phyloP scores from a whole-genome alignment of 2,113 vertebrate species.

The Psammodynastes pulverulentus region DNA sequence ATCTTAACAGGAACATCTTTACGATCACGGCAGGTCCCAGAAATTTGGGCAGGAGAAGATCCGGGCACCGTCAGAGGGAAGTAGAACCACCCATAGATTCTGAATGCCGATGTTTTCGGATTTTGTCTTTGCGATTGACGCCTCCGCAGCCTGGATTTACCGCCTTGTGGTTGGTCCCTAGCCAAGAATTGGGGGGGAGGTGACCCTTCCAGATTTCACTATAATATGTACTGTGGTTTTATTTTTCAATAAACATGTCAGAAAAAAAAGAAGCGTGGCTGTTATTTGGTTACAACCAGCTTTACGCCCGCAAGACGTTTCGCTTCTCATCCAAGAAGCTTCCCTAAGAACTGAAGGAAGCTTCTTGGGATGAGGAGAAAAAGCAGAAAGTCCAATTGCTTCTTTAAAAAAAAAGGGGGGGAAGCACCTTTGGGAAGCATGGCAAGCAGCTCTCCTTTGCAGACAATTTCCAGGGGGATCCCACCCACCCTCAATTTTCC shows the following conservation, averaged over 20 bases:
- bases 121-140: rapidly evolving
- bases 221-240: conserved; percentile 87
- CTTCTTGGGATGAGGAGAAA: too few relatives aligned
- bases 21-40: conserved; percentile 13
- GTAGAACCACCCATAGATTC: background rate
- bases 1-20: background rate
- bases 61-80: rapidly evolving
- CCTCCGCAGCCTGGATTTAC: background rate
- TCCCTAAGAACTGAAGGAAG: too few relatives aligned
- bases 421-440: too few relatives aligned
- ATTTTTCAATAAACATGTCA: conserved; percentile 86
- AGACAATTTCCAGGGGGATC: too few relatives aligned
- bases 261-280: background rate
- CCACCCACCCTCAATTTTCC: too few relatives aligned
- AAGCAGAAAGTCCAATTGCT: too few relatives aligned
- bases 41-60: background rate
- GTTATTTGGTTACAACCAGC: background rate
- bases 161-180: conserved; percentile 60
- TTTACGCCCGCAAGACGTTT: too few relatives aligned
- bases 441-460: too few relatives aligned
- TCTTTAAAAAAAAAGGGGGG: too few relatives aligned
- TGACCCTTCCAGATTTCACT: conserved; percentile 61
- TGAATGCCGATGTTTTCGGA: conserved; percentile 8
- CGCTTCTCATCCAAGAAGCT: too few relatives aligned
- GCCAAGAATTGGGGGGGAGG: conserved; percentile 60